Percentiles rank a stretch among this genome's conserved stretches.
phyloP scores from a whole-genome alignment of 2,888 invertebrate genomes.

The Erynnis tages region DNA sequence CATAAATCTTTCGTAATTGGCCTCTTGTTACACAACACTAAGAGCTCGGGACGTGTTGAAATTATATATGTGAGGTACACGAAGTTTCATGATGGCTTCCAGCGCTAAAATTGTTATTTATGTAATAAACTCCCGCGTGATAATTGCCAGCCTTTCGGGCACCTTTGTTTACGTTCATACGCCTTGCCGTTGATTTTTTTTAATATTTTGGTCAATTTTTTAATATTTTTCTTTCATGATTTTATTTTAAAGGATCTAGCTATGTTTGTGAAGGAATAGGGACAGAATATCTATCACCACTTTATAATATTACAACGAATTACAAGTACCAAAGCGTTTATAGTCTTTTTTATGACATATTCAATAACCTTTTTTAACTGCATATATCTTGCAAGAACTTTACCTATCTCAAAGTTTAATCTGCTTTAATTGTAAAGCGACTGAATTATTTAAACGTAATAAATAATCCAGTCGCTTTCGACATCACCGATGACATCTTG shows the following conservation, averaged over 20 bases:
- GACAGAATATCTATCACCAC: no score
- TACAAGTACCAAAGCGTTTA: no score
- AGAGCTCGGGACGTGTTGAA: slow-evolving; percentile 76
- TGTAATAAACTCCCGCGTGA: slow-evolving; percentile 41
- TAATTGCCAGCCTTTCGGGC: slow-evolving; percentile 35
- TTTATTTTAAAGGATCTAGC: no score
- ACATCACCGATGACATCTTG: background rate
- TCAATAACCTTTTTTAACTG: no score
- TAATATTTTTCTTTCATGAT: no score
- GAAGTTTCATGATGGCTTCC: slow-evolving; percentile 57
- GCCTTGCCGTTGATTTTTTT: background rate
- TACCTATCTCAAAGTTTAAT: no score
- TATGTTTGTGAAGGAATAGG: no score
- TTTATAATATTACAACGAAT: no score
- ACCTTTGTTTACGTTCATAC: slow-evolving; percentile 31
- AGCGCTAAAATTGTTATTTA: slow-evolving; percentile 47
- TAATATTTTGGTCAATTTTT: no score
- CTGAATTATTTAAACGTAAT: background rate
- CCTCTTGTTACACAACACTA: slow-evolving; percentile 79
- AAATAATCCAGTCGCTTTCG: background rate
- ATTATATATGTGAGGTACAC: slow-evolving; percentile 76
- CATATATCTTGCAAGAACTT: no score
- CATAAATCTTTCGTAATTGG: slow-evolving; percentile 83
- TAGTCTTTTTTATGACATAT: no score
- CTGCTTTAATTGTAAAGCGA: no score